Evolutionary conservation across 1,140 invertebrate genomes (phyloP), one percentile per base, ranked within the genome.

Genomic region (Anastrepha ludens): DNA sequence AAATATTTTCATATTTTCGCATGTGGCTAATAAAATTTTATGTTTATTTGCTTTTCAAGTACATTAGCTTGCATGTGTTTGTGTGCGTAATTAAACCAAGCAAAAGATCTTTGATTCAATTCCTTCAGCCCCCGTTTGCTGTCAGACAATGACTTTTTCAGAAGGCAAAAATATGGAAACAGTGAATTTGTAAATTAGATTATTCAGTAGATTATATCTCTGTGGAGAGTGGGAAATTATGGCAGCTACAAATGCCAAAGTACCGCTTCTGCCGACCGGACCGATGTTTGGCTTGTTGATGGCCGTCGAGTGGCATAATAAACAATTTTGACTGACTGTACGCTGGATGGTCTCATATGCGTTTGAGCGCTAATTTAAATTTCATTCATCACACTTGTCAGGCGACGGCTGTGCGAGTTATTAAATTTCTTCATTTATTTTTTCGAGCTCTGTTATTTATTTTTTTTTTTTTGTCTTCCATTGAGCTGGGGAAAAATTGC

Each of bases 371-470:
- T 55, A 81, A 81, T 81, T 81, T 81, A 81, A 81, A 81, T 81
- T 81, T 81, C 74, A 81, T 81, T 81, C 74, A 81, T 81, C 74
- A 81, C 74, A 81, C 74, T 55, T 58, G 74, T 81, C 74, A 81
- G 50, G 20, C 74, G 74, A 20, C 13, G 47, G 74, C 74, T 81
- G 74, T 13, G 47, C 44, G 74, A 81, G 47, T 81, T 81, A 81
- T 81, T 81, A 81, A 81, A 81, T 81, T 81, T 81, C 47, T 29
- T 29, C 47, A 81, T 81, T 58, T 58, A 29, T 58, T 55, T 55
- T 55, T 81, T 55, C 15, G 9, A 2, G 74, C 29, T 20, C 5
- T 20, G 5, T 20, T 67, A 29, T 29, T 29, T 39, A 8, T 67
- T 67, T 67, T 67, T 67, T 7, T 67, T 3, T 67, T 29, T 11